A percentile compares a stretch with the other conserved stretches of the same genome.
Evolutionary conservation across 2,113 vertebrate genomes (phyloP).

Genomic region (Proteles cristata): DNA sequence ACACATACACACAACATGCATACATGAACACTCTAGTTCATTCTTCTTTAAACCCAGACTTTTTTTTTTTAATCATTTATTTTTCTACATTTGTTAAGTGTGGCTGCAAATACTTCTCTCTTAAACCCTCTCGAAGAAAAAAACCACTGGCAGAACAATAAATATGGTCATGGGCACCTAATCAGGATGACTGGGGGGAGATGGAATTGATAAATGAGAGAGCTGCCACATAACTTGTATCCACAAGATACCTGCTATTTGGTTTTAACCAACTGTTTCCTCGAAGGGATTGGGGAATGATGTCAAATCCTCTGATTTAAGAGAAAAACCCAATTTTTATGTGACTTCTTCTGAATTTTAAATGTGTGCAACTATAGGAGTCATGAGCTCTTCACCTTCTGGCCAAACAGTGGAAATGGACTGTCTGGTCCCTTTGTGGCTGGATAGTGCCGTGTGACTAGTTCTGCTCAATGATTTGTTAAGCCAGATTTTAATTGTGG

Average conservation of each 20-base stretch:
- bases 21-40: background rate
- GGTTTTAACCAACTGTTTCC: background rate
- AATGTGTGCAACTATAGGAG: background rate
- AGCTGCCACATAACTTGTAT: background rate
- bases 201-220: background rate
- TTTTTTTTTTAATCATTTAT: background rate
- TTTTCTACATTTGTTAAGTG: background rate
- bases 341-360: background rate
- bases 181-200: background rate
- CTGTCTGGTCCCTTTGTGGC: background rate
- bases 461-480: background rate
- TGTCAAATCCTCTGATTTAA: background rate
- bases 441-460: background rate
- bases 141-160: background rate
- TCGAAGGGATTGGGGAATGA: background rate
- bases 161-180: background rate
- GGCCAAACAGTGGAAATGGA: background rate
- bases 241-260: background rate
- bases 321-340: background rate
- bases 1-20: background rate
- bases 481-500: background rate
- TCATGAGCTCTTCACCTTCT: background rate
- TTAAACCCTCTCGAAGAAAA: background rate
- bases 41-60: background rate
- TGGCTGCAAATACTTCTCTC: background rate